Base-by-base conservation (phyloP, 2,888 invertebrate species). In the Crossocerus cetratus region DNA sequence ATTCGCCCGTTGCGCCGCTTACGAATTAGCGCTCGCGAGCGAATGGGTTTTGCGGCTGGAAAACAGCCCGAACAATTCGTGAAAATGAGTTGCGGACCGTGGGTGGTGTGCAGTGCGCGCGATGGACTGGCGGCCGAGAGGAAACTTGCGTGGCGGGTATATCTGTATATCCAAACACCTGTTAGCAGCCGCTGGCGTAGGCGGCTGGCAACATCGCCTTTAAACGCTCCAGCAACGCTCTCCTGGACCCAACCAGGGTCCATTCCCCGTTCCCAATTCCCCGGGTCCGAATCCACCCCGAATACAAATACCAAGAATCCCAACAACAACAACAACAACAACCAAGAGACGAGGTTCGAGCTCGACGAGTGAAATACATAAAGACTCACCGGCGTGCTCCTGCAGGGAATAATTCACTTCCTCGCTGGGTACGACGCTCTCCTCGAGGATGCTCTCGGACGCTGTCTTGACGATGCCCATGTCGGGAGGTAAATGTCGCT, bases 161-260 rank as follows among this genome's bases (percentile, higher is more conserved):
- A 88, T 82, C 88, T 89, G 87, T 89, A 89, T 87, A 81, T 85
- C 66, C 85, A 81, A 86, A 89, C 89, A 89, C 89, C 89, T 89
- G 89, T 89, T 89, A 89, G 86, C 88, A 78, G 80, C 79, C 73
- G 78, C 77, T 78, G 68, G 78, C 72, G 76, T 73, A 72, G 76
- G 70, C 72, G 69, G 73, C 64, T 72, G 64, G 71, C 63, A 69
- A 82, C 78, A 83, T 83, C 80, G 65, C 67, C 78, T 80, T 83
- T 79, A 79, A 83, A 84, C 65, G 56, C 65, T 65, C 69, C 67
- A 65, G 57, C 68, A 71, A 77, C 62, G 44, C 66, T 62, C 53
- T 22, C 21, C 43, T 43, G 43, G n/a, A n/a, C n/a, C n/a, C n/a
- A n/a, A n/a, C n/a, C n/a, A n/a, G n/a, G n/a, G n/a, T n/a, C n/a